Conservation (phyloP, 2,797 vertebrate species). For the Sciaenops ocellatus region DNA sequence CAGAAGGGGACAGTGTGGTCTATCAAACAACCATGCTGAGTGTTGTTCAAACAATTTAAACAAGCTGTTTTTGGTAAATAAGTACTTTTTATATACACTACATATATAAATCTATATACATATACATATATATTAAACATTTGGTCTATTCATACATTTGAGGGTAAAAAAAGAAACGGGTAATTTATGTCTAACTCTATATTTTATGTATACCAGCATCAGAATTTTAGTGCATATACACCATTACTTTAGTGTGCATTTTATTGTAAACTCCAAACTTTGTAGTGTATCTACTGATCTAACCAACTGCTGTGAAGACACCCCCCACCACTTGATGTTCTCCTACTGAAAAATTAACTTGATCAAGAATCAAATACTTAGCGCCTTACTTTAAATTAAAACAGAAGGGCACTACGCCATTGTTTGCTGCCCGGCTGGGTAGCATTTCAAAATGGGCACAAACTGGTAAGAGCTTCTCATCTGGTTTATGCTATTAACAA, state of each 20-base stretch:
- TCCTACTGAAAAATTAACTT: not conserved
- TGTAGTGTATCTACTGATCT: not conserved
- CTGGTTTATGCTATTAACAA: constrained; percentile 26
- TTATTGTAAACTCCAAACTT: not conserved
- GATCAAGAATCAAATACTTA: not conserved
- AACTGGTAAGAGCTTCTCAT: constrained; percentile 15
- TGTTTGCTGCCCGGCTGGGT: not conserved
- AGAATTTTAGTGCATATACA: too few relatives aligned
- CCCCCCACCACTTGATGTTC: not conserved
- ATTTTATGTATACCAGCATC: too few relatives aligned
- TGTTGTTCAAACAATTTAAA: constrained; percentile 46
- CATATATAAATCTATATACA: too few relatives aligned
- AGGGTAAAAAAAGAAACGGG: too few relatives aligned
- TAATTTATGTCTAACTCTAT: too few relatives aligned
- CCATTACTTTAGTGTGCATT: not conserved
- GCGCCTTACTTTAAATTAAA: not conserved
- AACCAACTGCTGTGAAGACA: not conserved
- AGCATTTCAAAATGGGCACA: not conserved
- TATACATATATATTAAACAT: too few relatives aligned
- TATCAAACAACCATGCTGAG: constrained; percentile 54
- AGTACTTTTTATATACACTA: not conserved
- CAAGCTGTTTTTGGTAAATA: constrained; percentile 2
- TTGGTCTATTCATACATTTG: too few relatives aligned
- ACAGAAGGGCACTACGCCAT: not conserved
- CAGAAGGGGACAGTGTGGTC: constrained; percentile 44